Evolutionary conservation across 2,888 invertebrate genomes (phyloP).

Genomic region (Phrixothrix hirtus): DNA sequence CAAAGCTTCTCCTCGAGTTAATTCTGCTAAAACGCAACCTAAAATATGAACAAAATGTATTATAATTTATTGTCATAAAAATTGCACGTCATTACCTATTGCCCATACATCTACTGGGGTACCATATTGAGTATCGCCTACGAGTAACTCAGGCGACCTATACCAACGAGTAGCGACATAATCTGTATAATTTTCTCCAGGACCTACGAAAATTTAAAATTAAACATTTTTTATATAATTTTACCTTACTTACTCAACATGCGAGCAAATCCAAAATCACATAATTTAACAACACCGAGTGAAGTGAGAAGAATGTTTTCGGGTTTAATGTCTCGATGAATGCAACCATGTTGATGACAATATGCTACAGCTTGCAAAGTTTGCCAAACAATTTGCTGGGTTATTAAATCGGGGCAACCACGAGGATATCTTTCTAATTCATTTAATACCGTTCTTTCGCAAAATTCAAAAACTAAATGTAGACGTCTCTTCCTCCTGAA

Average conservation of each 20-base stretch:
- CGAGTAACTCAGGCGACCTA: slow-evolving; percentile 93
- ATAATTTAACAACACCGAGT: slow-evolving; percentile 93
- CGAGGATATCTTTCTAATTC: slow-evolving; percentile 92
- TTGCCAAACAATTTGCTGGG: slow-evolving; percentile 93
- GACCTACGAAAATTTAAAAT: slow-evolving; percentile 59
- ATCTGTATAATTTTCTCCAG: slow-evolving; percentile 98
- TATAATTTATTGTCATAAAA: too few relatives aligned
- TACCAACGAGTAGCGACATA: slow-evolving; percentile 99
- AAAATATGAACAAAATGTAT: slow-evolving; percentile 33
- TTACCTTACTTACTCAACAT: slow-evolving; percentile 73
- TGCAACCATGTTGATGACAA: slow-evolving; percentile 95
- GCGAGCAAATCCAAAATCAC: slow-evolving; percentile 98
- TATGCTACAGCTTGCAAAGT: slow-evolving; percentile 93
- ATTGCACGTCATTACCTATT: slow-evolving; percentile 81
- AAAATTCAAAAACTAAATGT: slow-evolving; percentile 98
- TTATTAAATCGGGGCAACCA: slow-evolving; percentile 89
- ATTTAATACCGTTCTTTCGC: slow-evolving; percentile 95
- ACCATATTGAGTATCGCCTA: slow-evolving; percentile 93
- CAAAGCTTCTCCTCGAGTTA: slow-evolving; percentile 86
- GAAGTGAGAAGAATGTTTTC: slow-evolving; percentile 96
- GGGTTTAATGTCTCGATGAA: slow-evolving; percentile 97
- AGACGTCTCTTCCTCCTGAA: slow-evolving; percentile 93
- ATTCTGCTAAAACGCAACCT: slow-evolving; percentile 87
- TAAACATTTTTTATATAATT: slow-evolving; percentile 1
- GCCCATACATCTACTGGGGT: slow-evolving; percentile 98